Conservation (phyloP, 2,797 vertebrate species). For the Onychomys torridus region DNA sequence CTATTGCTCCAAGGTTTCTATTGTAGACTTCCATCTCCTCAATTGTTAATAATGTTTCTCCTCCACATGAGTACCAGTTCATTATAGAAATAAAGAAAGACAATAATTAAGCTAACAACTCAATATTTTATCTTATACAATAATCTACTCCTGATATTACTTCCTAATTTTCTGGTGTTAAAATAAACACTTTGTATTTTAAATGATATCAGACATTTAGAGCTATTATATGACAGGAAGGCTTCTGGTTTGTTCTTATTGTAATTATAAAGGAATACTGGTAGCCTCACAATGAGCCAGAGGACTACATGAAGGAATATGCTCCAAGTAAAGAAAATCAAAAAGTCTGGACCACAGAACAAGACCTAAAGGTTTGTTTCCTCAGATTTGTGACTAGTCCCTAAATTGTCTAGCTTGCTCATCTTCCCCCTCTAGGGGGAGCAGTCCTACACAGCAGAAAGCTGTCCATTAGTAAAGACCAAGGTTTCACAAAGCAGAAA, state of each 20-base stretch:
- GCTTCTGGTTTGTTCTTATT: background rate
- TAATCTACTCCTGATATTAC: background rate
- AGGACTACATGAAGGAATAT: background rate
- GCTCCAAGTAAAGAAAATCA: background rate
- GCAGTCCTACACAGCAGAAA: background rate
- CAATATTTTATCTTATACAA: background rate
- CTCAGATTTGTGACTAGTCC: background rate
- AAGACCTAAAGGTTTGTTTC: background rate
- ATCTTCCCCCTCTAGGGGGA: slow-evolving; percentile 49
- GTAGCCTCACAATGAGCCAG: background rate
- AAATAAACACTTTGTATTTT: slow-evolving; percentile 17
- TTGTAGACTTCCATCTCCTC: background rate
- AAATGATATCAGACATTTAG: background rate
- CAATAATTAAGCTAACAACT: background rate
- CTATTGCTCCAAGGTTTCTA: background rate
- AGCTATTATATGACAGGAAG: background rate
- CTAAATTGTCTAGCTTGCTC: background rate
- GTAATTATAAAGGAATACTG: background rate
- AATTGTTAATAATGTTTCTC: background rate
- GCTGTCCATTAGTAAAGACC: background rate
- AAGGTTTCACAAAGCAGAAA: background rate
- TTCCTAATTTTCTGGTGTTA: background rate
- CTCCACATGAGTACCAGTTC: background rate
- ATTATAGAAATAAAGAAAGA: slow-evolving; percentile 11
- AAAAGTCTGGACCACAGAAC: background rate